Percentiles rank a stretch among this genome's conserved stretches.
phyloP scores from a whole-genome alignment of 2,797 vertebrate species.

The Aphelocoma californica region DNA sequence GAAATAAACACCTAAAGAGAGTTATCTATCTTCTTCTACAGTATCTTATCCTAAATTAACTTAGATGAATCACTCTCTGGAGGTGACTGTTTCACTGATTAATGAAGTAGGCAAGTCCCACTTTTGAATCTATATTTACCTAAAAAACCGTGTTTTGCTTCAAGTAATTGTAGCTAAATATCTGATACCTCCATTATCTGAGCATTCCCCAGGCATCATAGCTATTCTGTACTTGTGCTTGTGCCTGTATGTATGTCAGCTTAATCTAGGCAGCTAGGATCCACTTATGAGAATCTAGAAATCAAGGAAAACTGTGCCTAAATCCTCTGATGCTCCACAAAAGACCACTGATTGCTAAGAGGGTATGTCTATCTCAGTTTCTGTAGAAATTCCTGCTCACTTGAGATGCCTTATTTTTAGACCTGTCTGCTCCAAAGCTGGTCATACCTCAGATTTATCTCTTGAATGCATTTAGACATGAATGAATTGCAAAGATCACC shows the following conservation, averaged over 20 bases:
- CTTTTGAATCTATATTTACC: neutral
- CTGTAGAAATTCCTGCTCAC: neutral
- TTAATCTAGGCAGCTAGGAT: neutral
- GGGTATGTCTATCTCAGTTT: neutral
- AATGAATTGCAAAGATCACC: neutral
- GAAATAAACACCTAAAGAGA: neutral
- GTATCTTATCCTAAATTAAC: neutral
- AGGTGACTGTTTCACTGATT: neutral
- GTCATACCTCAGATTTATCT: neutral
- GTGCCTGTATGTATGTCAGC: neutral
- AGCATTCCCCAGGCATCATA: neutral
- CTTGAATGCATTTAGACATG: neutral
- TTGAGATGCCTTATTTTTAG: neutral
- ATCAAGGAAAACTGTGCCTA: neutral
- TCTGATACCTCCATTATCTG: neutral
- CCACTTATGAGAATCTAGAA: neutral
- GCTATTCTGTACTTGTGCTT: neutral
- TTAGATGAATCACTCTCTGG: neutral
- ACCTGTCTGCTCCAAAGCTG: neutral
- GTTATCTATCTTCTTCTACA: neutral
- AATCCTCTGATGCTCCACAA: neutral
- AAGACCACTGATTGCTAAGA: neutral
- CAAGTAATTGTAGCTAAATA: neutral
- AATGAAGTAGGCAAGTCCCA: neutral
- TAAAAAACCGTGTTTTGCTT: neutral